Base-by-base conservation (phyloP, 1,140 invertebrate genomes). In the Pseudoatta argentina region DNA sequence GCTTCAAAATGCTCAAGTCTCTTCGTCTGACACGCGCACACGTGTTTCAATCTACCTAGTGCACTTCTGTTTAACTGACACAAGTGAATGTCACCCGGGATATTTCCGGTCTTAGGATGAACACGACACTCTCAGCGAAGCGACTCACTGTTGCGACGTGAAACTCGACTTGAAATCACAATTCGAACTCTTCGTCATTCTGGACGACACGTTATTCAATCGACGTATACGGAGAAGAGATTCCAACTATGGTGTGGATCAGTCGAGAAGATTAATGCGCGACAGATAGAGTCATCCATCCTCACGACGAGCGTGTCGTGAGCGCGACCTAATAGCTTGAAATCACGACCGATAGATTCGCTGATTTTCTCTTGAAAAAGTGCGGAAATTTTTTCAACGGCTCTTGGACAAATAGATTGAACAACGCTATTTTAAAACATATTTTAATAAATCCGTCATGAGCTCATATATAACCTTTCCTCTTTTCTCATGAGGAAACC, bases 281-380 rank as follows among this genome's bases (percentile, higher is more conserved):
- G 82, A 92, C 88, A 88, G 88, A 92, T 92, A 91, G 86, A 92
- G 91, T 89, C 88, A 92, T 92, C 88, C 87, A 90, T 93, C 88
- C 76, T 83, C 51, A 16, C 59, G 79, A 78, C 64, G 64, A 89
- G 82, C 72, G 81, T 66, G 76, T 85, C 81, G 87, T 87, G 82
- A 91, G 79, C 76, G 89, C 90, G 81, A 89, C 86, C 91, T 93
- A 93, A 92, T 92, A 89, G 89, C 78, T 87, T 48, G 89, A 91
- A 92, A 93, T 93, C 91, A 89, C 88, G 86, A 69, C 55, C 39
- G 79, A 75, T 79, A 71, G 27, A 61, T 39, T 57, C 10, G 39
- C 24, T 39, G 53, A 16, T 63, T 67, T 67, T 39, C 27, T 18
- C 10, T 3, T 72, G 27, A 59, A 71, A 82, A 75, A 77, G 76